These are phyloP conservation scores for Acomys russatus DNA, from an alignment of 2,797 vertebrate genomes.

Conservation along the genomic window DNA sequence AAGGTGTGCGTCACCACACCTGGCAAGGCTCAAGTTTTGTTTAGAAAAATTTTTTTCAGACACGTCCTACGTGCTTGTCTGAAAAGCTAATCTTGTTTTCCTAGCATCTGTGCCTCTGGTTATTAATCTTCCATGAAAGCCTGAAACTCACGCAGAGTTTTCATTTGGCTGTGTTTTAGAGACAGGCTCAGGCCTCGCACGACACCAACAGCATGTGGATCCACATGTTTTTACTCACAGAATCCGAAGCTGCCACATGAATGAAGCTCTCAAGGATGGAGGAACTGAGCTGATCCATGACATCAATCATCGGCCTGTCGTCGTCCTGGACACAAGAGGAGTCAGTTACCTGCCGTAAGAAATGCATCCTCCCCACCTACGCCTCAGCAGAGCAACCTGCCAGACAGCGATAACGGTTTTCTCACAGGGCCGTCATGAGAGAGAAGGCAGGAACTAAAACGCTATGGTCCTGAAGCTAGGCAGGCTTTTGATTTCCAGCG, in stretches of 20 bases:
- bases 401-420: conserved; percentile 62
- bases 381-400: conserved; percentile 59
- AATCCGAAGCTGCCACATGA: conserved; percentile 97
- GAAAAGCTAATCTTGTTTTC: conserved; percentile 49
- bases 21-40: conserved; percentile 16
- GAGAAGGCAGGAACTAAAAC: background rate
- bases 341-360: conserved; percentile 62
- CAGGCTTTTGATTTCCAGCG: conserved; percentile 59
- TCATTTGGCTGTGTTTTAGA: conserved; percentile 18
- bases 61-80: background rate
- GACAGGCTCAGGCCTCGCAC: background rate
- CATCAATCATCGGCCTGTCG: conserved; percentile 99
- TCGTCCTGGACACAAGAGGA: conserved; percentile 92
- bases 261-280: conserved; percentile 98
- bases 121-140: background rate
- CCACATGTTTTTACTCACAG: conserved; percentile 90
- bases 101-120: background rate
- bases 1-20: no score
- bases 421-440: conserved; percentile 39
- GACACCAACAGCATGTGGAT: conserved; percentile 50
- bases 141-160: background rate
- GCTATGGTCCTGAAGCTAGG: conserved; percentile 15
- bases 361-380: conserved; percentile 22
- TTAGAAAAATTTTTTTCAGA: conserved; percentile 6
- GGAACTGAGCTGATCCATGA: conserved; percentile 99